Percentiles rank a stretch among this genome's conserved stretches.
Conservation (phyloP, 2,888 invertebrate genomes). For the Ectemnius lituratus region DNA sequence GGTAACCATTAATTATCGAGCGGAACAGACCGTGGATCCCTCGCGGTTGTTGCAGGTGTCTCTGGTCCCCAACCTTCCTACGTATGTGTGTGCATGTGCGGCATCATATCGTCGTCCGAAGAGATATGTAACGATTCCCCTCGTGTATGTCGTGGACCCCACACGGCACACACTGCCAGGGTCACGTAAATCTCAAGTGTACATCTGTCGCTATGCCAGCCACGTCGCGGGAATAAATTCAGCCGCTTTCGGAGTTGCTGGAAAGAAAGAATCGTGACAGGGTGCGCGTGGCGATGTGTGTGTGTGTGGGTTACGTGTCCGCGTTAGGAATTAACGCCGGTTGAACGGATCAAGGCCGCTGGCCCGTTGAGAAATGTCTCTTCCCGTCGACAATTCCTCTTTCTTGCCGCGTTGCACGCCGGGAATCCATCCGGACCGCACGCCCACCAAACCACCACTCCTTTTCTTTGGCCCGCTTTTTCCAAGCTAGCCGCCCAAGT, state of each 20-base stretch:
- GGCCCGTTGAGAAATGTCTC: not conserved
- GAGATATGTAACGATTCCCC: not conserved
- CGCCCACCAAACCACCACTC: too few relatives aligned
- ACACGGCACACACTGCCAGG: not conserved
- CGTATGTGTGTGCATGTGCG: conserved; percentile 2
- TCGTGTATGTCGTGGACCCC: not conserved
- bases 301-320: conserved; percentile 41
- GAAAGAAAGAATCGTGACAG: conserved; percentile 49
- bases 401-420: not conserved
- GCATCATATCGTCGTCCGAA: conserved; percentile 1
- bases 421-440: too few relatives aligned
- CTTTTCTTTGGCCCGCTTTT: too few relatives aligned
- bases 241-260: conserved; percentile 2
- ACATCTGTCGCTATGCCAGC: conserved; percentile 56
- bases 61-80: not conserved
- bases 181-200: conserved; percentile 59
- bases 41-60: not conserved
- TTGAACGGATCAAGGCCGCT: conserved; percentile 43
- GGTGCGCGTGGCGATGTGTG: conserved; percentile 4
- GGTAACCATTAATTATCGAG: conserved; percentile 58
- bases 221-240: conserved; percentile 62
- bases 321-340: conserved; percentile 49
- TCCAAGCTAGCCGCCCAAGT: too few relatives aligned
- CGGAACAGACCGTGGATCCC: not conserved
- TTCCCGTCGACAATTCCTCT: not conserved